Evolutionary conservation across 2,888 invertebrate species (phyloP).

Genomic region (Periphyllus acericola): DNA sequence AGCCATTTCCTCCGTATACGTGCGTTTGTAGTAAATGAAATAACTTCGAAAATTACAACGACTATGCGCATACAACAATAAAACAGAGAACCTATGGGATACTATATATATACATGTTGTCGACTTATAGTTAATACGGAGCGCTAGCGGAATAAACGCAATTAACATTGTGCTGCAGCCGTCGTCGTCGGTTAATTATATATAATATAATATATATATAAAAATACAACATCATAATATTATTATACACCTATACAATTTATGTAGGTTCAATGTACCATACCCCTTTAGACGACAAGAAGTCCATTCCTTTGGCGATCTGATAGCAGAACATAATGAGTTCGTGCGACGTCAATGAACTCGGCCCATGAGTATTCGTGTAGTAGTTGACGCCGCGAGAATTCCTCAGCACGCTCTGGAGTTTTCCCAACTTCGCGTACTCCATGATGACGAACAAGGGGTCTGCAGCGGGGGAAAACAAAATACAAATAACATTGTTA

Average conservation of each 20-base stretch:
- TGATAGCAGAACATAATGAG: slow-evolving; percentile 91
- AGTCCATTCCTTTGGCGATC: slow-evolving; percentile 90
- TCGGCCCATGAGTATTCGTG: slow-evolving; percentile 81
- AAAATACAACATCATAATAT: background rate
- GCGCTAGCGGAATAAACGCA: background rate
- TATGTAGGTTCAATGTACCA: slow-evolving; percentile 66
- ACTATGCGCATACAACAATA: too few species aligned
- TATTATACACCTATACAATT: background rate
- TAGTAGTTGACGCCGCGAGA: slow-evolving; percentile 86
- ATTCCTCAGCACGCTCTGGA: slow-evolving; percentile 86
- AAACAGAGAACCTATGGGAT: too few species aligned
- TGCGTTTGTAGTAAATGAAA: background rate
- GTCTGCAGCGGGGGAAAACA: slow-evolving; percentile 69
- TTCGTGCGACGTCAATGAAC: slow-evolving; percentile 84
- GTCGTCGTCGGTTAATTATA: slow-evolving; percentile 1
- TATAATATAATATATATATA: too few species aligned
- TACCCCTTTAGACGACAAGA: slow-evolving; percentile 84
- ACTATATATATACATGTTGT: too few species aligned
- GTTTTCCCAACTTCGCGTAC: slow-evolving; percentile 86
- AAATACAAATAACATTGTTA: background rate
- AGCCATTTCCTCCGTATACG: background rate
- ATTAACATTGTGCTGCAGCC: background rate
- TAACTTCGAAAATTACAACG: background rate
- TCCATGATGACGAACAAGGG: slow-evolving; percentile 93
- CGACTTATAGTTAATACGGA: too few species aligned